Base-by-base conservation (phyloP, 1,140 invertebrate genomes). In the Orchesella cincta region DNA sequence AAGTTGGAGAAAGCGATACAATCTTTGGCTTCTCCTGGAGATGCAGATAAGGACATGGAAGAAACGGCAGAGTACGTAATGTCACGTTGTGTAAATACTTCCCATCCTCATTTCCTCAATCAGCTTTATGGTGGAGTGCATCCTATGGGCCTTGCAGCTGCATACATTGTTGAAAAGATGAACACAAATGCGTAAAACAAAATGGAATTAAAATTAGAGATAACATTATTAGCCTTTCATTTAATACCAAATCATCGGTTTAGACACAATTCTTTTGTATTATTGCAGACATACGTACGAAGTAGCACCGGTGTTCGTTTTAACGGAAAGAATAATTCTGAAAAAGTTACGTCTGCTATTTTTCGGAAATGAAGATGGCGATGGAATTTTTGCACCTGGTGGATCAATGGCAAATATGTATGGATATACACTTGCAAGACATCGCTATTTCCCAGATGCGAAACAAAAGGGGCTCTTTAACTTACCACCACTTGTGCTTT, bases 381-480 rank as follows among this genome's bases (percentile, higher is more conserved):
- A 90, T 79, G 89, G 87, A 0, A 87, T 90, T 34, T 89, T 90
- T 84, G 84, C 87, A 23, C 89, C 90, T 62, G 92, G 95, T 57
- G 96, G 95, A 3, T 94, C 94, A 76, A 88, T 95, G 0, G 92
- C 94, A 0, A 96, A 97, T 83, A 90, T 97, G 88, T 94, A 95
- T 83, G 94, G 90, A 0, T 87, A 97, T 75, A 89, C 93, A 1
- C 83, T 93, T 20, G 95, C 95, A 0, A 88, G 95, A 62, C 93
- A 92, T 83, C 87, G 88, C 46, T 85, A 86, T 31, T 90, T 90
- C 77, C 96, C 96, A 0, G 86, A 92, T 3, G 86, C 91, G 0
- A 97, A 97, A 85, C 86, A 85, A 0, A 89, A 90, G 52, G 92
- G 92, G 2, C 84, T 92, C 76, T 88, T 85, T 78, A 85, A 84